A percentile compares a stretch with the other conserved stretches of the same genome.
These are phyloP conservation scores for Ypsolopha sequella DNA, from an alignment of 2,888 invertebrate genomes.

Conservation along the genomic window DNA sequence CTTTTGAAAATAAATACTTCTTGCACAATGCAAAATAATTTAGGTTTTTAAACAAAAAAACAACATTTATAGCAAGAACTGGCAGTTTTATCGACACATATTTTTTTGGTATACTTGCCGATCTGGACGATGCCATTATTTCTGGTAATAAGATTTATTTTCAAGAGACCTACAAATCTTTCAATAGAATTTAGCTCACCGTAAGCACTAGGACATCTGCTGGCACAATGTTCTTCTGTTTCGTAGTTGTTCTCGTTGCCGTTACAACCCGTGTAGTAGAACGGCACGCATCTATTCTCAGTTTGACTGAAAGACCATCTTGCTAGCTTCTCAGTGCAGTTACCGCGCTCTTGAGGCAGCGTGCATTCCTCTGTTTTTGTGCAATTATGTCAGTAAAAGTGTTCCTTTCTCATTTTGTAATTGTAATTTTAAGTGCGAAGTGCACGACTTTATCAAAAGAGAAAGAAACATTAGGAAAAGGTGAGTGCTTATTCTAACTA, in stretches of 20 bases:
- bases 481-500: background rate
- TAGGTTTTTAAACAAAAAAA: too few species aligned
- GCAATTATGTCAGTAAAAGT: slow-evolving; percentile 37
- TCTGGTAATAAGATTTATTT: background rate
- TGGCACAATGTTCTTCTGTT: slow-evolving; percentile 79
- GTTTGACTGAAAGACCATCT: slow-evolving; percentile 89
- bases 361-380: slow-evolving; percentile 78
- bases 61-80: too few species aligned
- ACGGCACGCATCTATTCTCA: slow-evolving; percentile 90
- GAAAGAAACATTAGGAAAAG: background rate
- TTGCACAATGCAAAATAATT: too few species aligned
- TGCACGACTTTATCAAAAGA: background rate
- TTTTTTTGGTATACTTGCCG: too few species aligned
- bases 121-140: too few species aligned
- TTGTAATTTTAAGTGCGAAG: too few species aligned
- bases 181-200: slow-evolving; percentile 70
- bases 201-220: slow-evolving; percentile 81
- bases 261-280: slow-evolving; percentile 93
- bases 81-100: too few species aligned
- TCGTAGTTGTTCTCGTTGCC: slow-evolving; percentile 91
- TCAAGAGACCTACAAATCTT: background rate
- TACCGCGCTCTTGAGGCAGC: slow-evolving; percentile 80
- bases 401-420: background rate
- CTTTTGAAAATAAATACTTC: background rate
- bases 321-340: slow-evolving; percentile 80